A percentile compares a stretch with the other conserved stretches of the same genome.
phyloP scores from a whole-genome alignment of 2,888 invertebrate genomes.

The Miltochrista miniata region DNA sequence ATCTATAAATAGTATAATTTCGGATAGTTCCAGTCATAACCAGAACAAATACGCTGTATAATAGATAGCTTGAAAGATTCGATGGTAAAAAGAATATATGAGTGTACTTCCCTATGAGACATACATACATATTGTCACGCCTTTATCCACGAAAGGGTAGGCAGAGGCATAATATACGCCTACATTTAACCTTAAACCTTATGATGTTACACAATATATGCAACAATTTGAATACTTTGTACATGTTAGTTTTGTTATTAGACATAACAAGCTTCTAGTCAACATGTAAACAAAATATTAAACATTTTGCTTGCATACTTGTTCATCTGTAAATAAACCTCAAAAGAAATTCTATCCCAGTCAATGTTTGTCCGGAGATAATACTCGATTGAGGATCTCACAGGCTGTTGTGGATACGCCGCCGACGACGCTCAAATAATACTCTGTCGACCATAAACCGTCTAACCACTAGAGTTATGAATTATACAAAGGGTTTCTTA shows the following conservation, averaged over 20 bases:
- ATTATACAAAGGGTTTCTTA: conserved; percentile 27
- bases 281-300: neutral
- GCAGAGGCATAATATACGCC: too few species aligned
- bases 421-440: conserved; percentile 42
- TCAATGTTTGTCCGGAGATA: conserved; percentile 62
- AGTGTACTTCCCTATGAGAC: too few species aligned
- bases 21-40: too few species aligned
- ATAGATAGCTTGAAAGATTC: too few species aligned
- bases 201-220: neutral
- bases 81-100: too few species aligned
- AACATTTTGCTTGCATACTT: conserved; percentile 6
- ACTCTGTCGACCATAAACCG: conserved; percentile 30
- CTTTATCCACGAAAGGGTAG: too few species aligned
- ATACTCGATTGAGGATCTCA: conserved; percentile 59
- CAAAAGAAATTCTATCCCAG: conserved; percentile 50
- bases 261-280: neutral
- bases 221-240: neutral
- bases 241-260: neutral
- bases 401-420: conserved; percentile 49
- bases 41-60: too few species aligned
- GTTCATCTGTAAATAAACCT: conserved; percentile 40
- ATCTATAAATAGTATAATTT: too few species aligned
- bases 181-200: neutral
- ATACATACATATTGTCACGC: too few species aligned
- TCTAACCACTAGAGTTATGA: conserved; percentile 21